These are phyloP conservation scores for Anolis apletophallus DNA, from an alignment of 2,797 vertebrate species.

Conservation along the genomic window DNA sequence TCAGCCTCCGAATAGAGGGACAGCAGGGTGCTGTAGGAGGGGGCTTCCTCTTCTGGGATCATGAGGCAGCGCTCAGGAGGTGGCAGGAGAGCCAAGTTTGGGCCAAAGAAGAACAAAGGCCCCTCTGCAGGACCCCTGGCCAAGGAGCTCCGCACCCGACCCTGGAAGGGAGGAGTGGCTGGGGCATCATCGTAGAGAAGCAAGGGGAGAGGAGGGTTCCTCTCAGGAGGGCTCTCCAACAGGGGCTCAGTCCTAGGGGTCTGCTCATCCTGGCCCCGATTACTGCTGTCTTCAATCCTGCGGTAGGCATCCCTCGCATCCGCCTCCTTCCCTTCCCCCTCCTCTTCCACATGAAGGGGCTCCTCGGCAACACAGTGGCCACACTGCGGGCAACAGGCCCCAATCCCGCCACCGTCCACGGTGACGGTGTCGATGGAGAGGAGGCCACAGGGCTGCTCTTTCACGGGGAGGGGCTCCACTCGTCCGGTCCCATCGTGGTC, in stretches of 20 bases:
- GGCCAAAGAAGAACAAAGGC: conserved; percentile 36
- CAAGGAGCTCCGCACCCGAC: conserved; percentile 4
- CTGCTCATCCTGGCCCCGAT: neutral
- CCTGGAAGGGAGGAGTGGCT: neutral
- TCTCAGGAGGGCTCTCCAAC: neutral
- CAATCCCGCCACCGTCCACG: conserved; percentile 80
- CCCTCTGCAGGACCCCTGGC: conserved; percentile 29
- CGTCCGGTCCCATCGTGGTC: rapidly evolving
- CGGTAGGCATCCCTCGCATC: conserved; percentile 72
- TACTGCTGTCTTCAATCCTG: conserved; percentile 53
- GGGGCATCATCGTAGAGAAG: neutral
- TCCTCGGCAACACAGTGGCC: conserved; percentile 43
- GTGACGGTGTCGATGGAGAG: conserved; percentile 90
- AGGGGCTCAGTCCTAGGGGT: conserved; percentile 21
- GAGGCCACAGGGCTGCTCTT: conserved; percentile 76
- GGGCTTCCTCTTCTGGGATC: conserved; percentile 77
- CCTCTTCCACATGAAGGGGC: neutral
- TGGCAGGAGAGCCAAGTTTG: neutral
- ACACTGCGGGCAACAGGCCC: conserved; percentile 60
- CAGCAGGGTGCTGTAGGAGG: conserved; percentile 78
- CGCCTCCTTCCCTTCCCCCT: neutral
- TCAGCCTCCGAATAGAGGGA: conserved; percentile 77
- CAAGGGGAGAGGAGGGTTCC: conserved; percentile 52
- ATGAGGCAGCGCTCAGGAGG: conserved; percentile 60
- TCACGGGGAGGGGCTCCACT: neutral